phyloP scores from a whole-genome alignment of 2,113 vertebrate species.

The Cisticola juncidis region DNA sequence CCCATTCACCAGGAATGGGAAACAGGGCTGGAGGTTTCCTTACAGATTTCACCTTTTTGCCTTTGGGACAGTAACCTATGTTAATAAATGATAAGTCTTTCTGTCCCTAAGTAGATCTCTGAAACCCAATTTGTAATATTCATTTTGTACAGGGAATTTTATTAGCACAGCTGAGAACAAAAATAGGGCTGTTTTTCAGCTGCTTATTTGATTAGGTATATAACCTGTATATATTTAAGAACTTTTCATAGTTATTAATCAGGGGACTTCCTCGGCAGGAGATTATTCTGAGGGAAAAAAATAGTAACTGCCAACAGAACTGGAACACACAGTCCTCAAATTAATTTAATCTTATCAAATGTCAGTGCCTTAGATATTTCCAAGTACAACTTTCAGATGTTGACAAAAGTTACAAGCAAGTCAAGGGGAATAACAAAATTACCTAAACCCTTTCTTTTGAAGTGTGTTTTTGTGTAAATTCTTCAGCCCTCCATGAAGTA shows the following conservation, averaged over 20 bases:
- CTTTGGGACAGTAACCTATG: not conserved
- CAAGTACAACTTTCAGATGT: not conserved
- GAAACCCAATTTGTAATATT: not conserved
- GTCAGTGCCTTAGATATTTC: not conserved
- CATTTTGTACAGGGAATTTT: not conserved
- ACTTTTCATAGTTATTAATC: not conserved
- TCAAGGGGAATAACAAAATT: not conserved
- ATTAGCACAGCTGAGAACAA: not conserved
- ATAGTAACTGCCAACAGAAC: slow-evolving; percentile 10
- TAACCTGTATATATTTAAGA: not conserved
- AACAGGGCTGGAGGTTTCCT: not conserved
- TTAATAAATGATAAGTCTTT: not conserved
- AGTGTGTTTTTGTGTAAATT: not conserved
- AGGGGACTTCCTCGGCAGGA: not conserved
- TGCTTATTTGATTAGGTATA: slow-evolving; percentile 1
- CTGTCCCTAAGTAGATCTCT: not conserved
- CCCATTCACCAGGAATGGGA: not conserved
- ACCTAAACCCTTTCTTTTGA: not conserved
- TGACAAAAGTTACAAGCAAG: not conserved
- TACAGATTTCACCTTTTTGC: not conserved
- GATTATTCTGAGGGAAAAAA: not conserved
- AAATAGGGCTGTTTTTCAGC: not conserved
- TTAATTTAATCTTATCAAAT: slow-evolving; percentile 29
- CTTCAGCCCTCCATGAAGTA: not conserved
- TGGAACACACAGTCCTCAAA: slow-evolving; percentile 13